Evolutionary conservation across 2,797 vertebrate genomes (phyloP), one percentile per base, ranked within the genome.

Genomic region (Typhlichthys subterraneus): DNA sequence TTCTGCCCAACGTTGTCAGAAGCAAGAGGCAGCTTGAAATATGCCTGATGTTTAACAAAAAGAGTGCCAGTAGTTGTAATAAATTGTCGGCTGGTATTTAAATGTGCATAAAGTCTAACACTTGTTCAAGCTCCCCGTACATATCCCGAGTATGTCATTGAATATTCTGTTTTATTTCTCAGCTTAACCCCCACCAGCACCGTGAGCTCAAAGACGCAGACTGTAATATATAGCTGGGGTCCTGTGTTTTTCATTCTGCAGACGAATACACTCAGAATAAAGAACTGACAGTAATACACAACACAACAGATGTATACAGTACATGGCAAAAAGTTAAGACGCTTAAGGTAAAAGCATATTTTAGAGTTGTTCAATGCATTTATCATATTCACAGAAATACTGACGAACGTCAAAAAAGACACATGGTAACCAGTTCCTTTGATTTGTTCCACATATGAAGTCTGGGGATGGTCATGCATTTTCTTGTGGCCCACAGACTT

Each of bases 11-110:
- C 45, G 73, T 50, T 62, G 69, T 48, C 57, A 62, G 50, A 11
- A 19, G 48, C 49, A 52, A 71, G 67, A 53, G 45, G 50, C 70
- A 65, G 57, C 65, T 70, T 62, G 31, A 66, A 79, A 61, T 47
- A 50, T 29, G 61, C 23, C 61, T 69, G 12, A 17, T 29, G 57
- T 53, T 49, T 56, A 58, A 73, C 72, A 66, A 68, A 65, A 59
- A 48, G 33, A 31, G 19, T 8, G 5, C 12, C 12, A 46, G 50
- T 55, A 57, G 65, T 33, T 54, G 49, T 59, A 51, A 51, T 69
- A 11, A 64, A 72, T 64, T 57, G 52, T 42, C 49, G 29, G 54
- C 45, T 47, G 57, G n/a, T n/a, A 55, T 53, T 57, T 50, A 45
- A 23, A 33, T 59, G 53, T 51, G 9, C 14, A 58, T 57, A 5